A percentile compares a stretch with the other conserved stretches of the same genome.
Conservation (phyloP, 2,113 vertebrate species). For the Uria lomvia region DNA sequence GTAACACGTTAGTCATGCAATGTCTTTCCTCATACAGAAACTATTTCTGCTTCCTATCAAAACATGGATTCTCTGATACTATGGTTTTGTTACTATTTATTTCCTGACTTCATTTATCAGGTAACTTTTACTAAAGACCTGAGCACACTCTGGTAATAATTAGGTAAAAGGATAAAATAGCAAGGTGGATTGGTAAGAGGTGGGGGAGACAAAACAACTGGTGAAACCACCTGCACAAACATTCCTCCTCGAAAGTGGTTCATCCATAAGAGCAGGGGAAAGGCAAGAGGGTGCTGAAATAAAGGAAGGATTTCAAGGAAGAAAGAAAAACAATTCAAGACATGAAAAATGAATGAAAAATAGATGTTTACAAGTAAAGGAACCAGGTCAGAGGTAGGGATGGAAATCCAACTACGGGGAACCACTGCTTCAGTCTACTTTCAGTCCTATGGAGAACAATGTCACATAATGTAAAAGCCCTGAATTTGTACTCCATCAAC, state of each 20-base stretch:
- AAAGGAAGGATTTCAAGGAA: background rate
- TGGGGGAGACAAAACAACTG: background rate
- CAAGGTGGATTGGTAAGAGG: background rate
- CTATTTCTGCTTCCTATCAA: background rate
- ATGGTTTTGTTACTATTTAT: background rate
- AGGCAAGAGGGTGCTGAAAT: background rate
- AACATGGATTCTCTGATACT: background rate
- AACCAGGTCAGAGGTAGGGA: background rate
- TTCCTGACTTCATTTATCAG: background rate
- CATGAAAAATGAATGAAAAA: background rate
- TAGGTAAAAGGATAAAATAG: background rate
- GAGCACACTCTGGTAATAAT: background rate
- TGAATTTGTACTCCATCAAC: background rate
- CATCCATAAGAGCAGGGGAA: rapidly evolving
- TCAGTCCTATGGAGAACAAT: background rate
- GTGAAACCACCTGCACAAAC: background rate
- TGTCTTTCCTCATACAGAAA: background rate
- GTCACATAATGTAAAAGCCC: background rate
- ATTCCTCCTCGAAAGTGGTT: background rate
- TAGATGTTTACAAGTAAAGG: background rate
- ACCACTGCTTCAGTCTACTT: background rate
- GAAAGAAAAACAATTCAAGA: background rate
- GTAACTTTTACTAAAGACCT: background rate
- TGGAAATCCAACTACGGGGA: background rate
- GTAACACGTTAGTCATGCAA: background rate